A percentile compares a stretch with the other conserved stretches of the same genome.
These are phyloP conservation scores for Pyrocoelia pectoralis DNA, from an alignment of 2,888 invertebrate genomes.

Conservation along the genomic window DNA sequence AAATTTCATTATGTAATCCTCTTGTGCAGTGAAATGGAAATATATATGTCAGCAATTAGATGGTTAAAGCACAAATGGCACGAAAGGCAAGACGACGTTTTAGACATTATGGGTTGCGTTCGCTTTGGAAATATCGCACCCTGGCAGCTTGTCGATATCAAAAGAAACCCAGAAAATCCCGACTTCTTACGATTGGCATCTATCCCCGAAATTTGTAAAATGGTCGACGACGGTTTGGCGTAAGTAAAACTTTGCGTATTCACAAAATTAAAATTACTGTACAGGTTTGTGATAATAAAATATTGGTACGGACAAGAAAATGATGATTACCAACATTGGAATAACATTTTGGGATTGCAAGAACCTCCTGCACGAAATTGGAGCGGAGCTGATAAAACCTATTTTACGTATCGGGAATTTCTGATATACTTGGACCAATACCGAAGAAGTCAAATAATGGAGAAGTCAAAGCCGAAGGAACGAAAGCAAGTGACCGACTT, in stretches of 20 bases:
- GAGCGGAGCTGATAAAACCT: constrained; percentile 72
- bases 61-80: constrained; percentile 81
- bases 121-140: constrained; percentile 82
- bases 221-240: constrained; percentile 84
- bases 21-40: constrained; percentile 70
- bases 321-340: constrained; percentile 76
- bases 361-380: constrained; percentile 80
- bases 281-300: constrained; percentile 78
- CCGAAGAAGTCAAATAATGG: constrained; percentile 60
- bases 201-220: constrained; percentile 73
- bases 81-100: constrained; percentile 64
- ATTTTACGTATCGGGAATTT: constrained; percentile 75
- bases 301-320: constrained; percentile 78
- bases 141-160: constrained; percentile 81
- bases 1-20: not conserved
- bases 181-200: constrained; percentile 76
- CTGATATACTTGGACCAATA: constrained; percentile 72
- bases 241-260: constrained; percentile 58
- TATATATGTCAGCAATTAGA: constrained; percentile 80
- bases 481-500: constrained; percentile 50
- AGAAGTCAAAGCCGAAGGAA: constrained; percentile 56
- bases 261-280: constrained; percentile 22
- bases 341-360: constrained; percentile 71
- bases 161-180: constrained; percentile 75
- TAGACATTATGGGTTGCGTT: constrained; percentile 73